Base-by-base conservation (phyloP, 2,113 vertebrate species). In the Tauraco erythrolophus region DNA sequence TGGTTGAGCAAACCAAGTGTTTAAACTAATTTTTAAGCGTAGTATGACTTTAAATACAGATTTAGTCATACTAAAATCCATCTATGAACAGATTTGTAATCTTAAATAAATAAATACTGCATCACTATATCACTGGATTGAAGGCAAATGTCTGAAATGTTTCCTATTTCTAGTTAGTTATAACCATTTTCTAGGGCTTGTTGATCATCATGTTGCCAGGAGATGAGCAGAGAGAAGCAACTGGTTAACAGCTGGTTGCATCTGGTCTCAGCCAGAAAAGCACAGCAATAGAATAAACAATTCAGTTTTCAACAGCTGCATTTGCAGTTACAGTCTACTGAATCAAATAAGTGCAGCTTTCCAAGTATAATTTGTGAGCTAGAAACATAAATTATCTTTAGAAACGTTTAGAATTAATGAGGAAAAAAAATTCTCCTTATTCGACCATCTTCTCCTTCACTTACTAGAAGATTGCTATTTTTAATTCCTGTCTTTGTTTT, bases 231-330 rank as follows among this genome's bases (percentile, higher is more conserved):
- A 85, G 88, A 90, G 74, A 91, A 94, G 91, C 93, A 97, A 97
- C 97, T 97, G 96, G 92, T 96, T 97, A 96, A 97, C 98, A 98
- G 98, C 98, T 98, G 98, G 96, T 92, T 96, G 88, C 98, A 98
- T 97, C 98, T 98, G 98, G 97, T 96, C 84, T 96, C 93, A 94
- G 94, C 95, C 77, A 91, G 93, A 84, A 96, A 87, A 86, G 66
- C 91, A 71, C 35, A 94, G 94, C 81, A 91, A 84, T 78, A 95
- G 98, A 97, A 97, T 97, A 97, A 96, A 89, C 89, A 91, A 69
- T 88, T 84, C 74, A 1, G 37, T 93, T 92, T 71, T 88, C 96
- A 89, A 61, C 97, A 98, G 98, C 97, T 97, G 98, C 96, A 69
- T 94, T 92, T 96, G 75, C 64, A 94, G 81, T 94, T 96, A 93